A percentile compares a stretch with the other conserved stretches of the same genome.
These are phyloP conservation scores for Butorides virescens DNA, from an alignment of 2,113 vertebrate species.

Conservation along the genomic window DNA sequence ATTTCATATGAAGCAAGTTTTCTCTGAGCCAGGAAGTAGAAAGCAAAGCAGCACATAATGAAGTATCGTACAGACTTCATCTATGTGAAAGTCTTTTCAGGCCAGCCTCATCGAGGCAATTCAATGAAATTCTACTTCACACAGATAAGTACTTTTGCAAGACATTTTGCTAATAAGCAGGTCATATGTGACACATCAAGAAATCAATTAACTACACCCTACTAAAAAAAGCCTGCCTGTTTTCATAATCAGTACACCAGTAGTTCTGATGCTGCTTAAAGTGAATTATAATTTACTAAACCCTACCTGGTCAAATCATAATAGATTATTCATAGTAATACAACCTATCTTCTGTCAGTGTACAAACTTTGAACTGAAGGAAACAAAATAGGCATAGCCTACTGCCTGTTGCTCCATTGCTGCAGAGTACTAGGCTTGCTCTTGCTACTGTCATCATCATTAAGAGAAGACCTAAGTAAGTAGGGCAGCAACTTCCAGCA, in stretches of 20 bases:
- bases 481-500: not conserved
- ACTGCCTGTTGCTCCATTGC: not conserved
- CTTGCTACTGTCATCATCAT: fast-evolving
- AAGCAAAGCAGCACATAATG: not conserved
- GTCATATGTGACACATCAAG: not conserved
- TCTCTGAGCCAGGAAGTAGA: not conserved
- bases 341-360: not conserved
- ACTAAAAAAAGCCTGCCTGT: not conserved
- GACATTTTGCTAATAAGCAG: not conserved
- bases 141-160: not conserved
- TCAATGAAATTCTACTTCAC: not conserved
- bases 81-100: not conserved
- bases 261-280: not conserved
- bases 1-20: not conserved
- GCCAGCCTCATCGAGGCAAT: not conserved
- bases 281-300: not conserved
- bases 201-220: not conserved
- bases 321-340: not conserved
- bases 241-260: not conserved
- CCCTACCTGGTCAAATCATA: not conserved
- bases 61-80: not conserved
- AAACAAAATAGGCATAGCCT: not conserved
- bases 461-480: not conserved
- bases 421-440: not conserved
- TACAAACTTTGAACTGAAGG: not conserved